phyloP scores from a whole-genome alignment of 2,888 invertebrate genomes.

The Glyphotaelius pellucidus region DNA sequence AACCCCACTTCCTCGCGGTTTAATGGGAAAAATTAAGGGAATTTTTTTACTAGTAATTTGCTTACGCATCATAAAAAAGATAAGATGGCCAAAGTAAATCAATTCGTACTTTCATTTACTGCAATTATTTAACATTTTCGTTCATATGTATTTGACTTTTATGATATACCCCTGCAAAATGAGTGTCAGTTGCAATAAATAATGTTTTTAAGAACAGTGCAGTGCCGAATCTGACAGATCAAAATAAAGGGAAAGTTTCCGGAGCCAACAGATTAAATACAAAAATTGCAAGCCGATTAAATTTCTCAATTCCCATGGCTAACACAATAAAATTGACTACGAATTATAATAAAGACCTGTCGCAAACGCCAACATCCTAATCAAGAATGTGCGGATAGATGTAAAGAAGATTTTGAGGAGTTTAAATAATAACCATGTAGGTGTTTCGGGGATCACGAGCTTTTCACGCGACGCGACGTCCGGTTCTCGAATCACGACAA shows the following conservation, averaged over 20 bases:
- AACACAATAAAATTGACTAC: neutral
- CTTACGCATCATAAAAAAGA: neutral
- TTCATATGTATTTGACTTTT: too few relatives aligned
- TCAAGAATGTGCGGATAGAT: neutral
- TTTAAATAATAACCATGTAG: conserved; percentile 39
- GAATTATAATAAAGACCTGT: conserved; percentile 10
- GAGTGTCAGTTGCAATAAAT: neutral
- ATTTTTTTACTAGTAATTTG: neutral
- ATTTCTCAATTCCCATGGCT: conserved; percentile 6
- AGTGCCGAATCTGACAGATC: neutral
- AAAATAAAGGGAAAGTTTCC: neutral
- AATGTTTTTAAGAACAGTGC: neutral
- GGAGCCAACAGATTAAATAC: neutral
- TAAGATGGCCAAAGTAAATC: neutral
- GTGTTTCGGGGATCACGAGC: conserved; percentile 25
- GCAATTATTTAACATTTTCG: too few relatives aligned
- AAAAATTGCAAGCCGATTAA: conserved; percentile 1
- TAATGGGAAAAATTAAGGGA: neutral
- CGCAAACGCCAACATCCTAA: conserved; percentile 9
- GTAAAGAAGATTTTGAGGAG: conserved; percentile 2
- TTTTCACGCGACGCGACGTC: conserved; percentile 30
- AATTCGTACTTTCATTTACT: neutral
- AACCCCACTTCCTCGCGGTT: neutral
- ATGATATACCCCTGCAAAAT: neutral
- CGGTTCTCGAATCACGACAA: conserved; percentile 41